These are phyloP conservation scores for Apeltes quadracus DNA, from an alignment of 2,113 vertebrate genomes.

Conservation along the genomic window DNA sequence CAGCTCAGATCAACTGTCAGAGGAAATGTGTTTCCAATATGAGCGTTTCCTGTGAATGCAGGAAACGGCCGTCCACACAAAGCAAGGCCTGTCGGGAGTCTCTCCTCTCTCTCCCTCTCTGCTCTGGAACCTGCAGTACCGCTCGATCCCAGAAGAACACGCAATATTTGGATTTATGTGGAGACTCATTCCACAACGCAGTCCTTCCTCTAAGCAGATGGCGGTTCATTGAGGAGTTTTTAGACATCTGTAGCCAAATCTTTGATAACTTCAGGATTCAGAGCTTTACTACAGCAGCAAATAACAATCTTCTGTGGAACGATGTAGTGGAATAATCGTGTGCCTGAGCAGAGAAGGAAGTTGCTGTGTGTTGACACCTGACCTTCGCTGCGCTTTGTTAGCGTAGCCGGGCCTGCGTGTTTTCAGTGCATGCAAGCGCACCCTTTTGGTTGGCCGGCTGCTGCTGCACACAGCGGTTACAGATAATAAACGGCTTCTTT, in stretches of 20 bases:
- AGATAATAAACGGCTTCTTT: neutral
- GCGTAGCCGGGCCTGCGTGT: neutral
- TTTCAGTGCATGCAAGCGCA: neutral
- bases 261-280: neutral
- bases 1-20: constrained; percentile 71
- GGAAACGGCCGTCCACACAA: constrained; percentile 84
- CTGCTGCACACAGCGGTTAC: neutral
- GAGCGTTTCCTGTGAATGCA: constrained; percentile 84
- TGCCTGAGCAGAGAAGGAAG: neutral
- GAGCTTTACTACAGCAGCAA: neutral
- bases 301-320: neutral
- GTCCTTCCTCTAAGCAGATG: neutral
- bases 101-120: constrained; percentile 55
- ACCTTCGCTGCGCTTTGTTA: neutral
- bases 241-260: neutral
- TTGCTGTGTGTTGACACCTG: neutral
- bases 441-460: neutral
- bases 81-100: constrained; percentile 71
- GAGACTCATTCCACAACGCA: neutral
- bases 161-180: neutral
- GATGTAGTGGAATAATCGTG: neutral
- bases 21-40: constrained; percentile 88
- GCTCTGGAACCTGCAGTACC: constrained; percentile 31
- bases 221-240: neutral
- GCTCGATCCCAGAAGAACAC: neutral